Percentiles rank a stretch among this genome's conserved stretches.
Evolutionary conservation across 2,797 vertebrate species (phyloP).

Genomic region (Spinibarbus caldwelli): DNA sequence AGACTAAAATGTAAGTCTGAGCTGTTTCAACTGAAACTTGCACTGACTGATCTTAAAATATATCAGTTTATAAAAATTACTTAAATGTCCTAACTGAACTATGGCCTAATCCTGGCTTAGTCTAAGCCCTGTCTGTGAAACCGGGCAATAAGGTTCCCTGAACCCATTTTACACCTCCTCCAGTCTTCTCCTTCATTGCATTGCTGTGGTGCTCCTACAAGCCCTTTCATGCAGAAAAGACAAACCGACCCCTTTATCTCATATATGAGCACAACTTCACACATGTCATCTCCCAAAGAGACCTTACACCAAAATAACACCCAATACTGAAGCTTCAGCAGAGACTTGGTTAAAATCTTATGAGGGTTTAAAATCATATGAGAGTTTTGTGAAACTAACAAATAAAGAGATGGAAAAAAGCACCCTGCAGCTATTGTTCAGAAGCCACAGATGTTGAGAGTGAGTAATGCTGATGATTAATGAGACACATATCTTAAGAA

Average conservation of each 20-base stretch:
- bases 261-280: constrained; percentile 21
- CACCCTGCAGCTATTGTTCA: constrained; percentile 20
- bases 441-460: constrained; percentile 21
- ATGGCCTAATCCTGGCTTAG: too few relatives aligned
- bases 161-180: not conserved
- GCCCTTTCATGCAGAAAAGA: constrained; percentile 24
- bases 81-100: too few relatives aligned
- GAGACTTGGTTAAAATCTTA: constrained; percentile 5
- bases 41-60: too few relatives aligned
- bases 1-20: too few relatives aligned
- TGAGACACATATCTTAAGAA: constrained; percentile 39
- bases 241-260: constrained; percentile 35
- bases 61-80: too few relatives aligned
- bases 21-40: too few relatives aligned
- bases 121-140: too few relatives aligned
- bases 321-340: constrained; percentile 1
- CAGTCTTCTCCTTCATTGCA: constrained; percentile 31
- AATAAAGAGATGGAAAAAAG: constrained; percentile 54
- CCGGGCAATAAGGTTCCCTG: constrained; percentile 10
- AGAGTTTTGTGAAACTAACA: constrained; percentile 21
- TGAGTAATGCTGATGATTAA: constrained; percentile 22
- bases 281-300: constrained; percentile 15
- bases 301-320: constrained; percentile 13
- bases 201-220: constrained; percentile 28
- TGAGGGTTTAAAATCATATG: not conserved